Conservation (phyloP, 1,140 invertebrate species). For the Euwallacea fornicatus region DNA sequence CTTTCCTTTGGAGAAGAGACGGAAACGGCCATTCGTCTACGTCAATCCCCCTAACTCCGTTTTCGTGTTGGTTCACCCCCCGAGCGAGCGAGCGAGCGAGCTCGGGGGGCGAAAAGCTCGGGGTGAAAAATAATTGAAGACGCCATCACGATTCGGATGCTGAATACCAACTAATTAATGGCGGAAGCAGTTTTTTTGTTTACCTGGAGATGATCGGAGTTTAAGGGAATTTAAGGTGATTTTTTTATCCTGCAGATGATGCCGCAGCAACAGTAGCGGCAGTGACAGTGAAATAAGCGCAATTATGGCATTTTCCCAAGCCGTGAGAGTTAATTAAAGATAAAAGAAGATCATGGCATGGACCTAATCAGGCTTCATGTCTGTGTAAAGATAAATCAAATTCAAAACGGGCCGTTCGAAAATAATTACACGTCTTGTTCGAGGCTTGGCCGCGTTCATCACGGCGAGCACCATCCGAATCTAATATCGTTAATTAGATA, state of each 20-base stretch:
- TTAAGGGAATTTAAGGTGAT: not conserved
- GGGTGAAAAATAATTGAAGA: constrained; percentile 34
- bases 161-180: constrained; percentile 6
- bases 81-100: constrained; percentile 18
- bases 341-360: constrained; percentile 42
- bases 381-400: constrained; percentile 54
- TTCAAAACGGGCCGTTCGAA: constrained; percentile 50
- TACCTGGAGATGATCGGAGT: not conserved
- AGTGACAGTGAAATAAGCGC: no score
- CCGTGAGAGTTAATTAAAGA: constrained; percentile 51
- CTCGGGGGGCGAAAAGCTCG: constrained; percentile 8
- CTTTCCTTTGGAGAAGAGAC: constrained; percentile 38
- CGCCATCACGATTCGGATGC: constrained; percentile 17
- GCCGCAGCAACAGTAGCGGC: no score
- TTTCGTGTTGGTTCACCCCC: constrained; percentile 35
- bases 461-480: constrained; percentile 50
- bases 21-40: constrained; percentile 41
- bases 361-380: constrained; percentile 53
- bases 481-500: constrained; percentile 55
- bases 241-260: no score
- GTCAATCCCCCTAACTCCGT: constrained; percentile 33
- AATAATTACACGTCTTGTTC: constrained; percentile 54
- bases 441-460: constrained; percentile 50
- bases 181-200: constrained; percentile 10
- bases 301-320: constrained; percentile 10